Evolutionary conservation across 2,113 vertebrate genomes (phyloP).

Genomic region (Entelurus aequoreus): DNA sequence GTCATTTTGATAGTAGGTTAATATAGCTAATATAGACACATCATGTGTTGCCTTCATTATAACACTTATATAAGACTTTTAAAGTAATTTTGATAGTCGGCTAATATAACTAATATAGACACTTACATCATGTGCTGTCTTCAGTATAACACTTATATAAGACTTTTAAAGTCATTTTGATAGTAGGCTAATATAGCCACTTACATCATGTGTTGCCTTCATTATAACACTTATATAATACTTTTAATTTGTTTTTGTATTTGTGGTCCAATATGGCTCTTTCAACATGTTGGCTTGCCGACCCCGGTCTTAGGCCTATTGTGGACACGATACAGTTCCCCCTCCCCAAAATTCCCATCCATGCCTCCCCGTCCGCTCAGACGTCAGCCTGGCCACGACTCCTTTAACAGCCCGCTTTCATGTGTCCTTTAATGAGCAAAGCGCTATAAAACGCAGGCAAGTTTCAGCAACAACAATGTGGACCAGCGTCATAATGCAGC

Average conservation of each 20-base stretch:
- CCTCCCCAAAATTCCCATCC: constrained; percentile 35
- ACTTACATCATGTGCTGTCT: too few relatives aligned
- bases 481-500: constrained; percentile 56
- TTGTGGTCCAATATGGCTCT: not conserved
- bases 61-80: too few relatives aligned
- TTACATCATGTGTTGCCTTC: too few relatives aligned
- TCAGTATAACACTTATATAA: too few relatives aligned
- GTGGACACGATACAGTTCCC: constrained; percentile 37
- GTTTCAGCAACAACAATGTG: constrained; percentile 74
- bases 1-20: too few relatives aligned
- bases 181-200: too few relatives aligned
- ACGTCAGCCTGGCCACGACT: constrained; percentile 71
- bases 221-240: not conserved
- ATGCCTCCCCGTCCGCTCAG: constrained; percentile 46
- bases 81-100: too few relatives aligned
- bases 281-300: too few relatives aligned
- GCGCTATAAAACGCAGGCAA: constrained; percentile 70
- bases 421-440: constrained; percentile 76
- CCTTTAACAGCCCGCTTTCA: constrained; percentile 74
- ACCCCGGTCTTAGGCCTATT: constrained; percentile 14
- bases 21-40: too few relatives aligned
- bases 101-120: too few relatives aligned
- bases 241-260: not conserved
- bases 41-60: too few relatives aligned
- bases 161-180: too few relatives aligned